Evolutionary conservation across 2,888 invertebrate genomes (phyloP).

Genomic region (Drosophila fungiperda): DNA sequence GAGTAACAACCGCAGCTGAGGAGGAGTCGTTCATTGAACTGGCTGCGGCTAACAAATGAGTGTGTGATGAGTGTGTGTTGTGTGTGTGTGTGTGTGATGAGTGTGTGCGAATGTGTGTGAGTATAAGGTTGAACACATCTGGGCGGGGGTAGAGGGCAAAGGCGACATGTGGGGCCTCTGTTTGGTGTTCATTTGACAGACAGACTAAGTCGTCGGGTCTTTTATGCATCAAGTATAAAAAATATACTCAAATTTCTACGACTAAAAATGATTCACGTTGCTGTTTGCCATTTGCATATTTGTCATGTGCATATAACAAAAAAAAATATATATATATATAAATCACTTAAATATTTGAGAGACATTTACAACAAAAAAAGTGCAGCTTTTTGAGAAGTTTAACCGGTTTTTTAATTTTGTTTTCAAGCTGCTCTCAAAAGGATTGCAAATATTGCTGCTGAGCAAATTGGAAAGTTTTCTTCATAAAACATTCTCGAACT

Average conservation of each 20-base stretch:
- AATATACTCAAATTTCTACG: not conserved
- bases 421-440: not conserved
- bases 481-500: not conserved
- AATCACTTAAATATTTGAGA: conserved; percentile 10
- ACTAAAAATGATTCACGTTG: conserved; percentile 31
- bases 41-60: conserved; percentile 46
- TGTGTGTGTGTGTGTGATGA: not conserved
- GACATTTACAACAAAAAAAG: not conserved
- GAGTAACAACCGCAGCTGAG: conserved; percentile 57
- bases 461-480: not conserved
- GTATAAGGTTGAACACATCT: conserved; percentile 10
- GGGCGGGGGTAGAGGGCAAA: conserved; percentile 11
- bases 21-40: conserved; percentile 64
- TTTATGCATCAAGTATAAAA: not conserved
- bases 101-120: not conserved
- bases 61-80: conserved; percentile 18
- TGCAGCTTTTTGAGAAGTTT: conserved; percentile 7
- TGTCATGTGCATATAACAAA: conserved; percentile 9
- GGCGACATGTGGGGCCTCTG: conserved; percentile 22
- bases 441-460: not conserved
- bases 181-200: not conserved
- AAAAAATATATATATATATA: not conserved
- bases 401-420: conserved; percentile 7
- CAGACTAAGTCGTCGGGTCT: conserved; percentile 7
- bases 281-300: conserved; percentile 9